These are phyloP conservation scores for Catharus minimus DNA, from an alignment of 2,113 vertebrate species.

Conservation along the genomic window DNA sequence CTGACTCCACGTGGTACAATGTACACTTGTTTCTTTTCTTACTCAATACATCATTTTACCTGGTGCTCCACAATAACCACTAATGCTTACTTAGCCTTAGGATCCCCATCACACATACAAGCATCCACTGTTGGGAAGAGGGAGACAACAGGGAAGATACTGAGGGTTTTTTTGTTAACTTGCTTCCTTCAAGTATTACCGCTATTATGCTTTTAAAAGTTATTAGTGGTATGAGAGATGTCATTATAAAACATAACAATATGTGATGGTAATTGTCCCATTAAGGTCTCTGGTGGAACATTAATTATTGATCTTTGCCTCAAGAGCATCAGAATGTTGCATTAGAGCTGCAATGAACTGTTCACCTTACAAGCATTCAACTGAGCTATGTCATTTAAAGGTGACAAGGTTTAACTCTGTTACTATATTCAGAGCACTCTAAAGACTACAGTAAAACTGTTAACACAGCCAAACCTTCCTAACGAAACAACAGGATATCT, in stretches of 20 bases:
- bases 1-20: background rate
- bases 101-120: background rate
- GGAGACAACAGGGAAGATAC: background rate
- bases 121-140: background rate
- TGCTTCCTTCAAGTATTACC: conserved; percentile 19
- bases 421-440: background rate
- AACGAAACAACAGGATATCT: background rate
- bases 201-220: conserved; percentile 30
- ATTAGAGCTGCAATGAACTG: conserved; percentile 45
- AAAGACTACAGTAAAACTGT: background rate
- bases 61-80: background rate
- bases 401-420: conserved; percentile 38
- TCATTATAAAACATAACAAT: conserved; percentile 27
- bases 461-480: background rate
- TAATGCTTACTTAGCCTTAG: background rate
- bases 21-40: background rate
- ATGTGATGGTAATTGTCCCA: conserved; percentile 39
- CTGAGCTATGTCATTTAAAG: conserved; percentile 46
- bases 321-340: conserved; percentile 44
- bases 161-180: background rate
- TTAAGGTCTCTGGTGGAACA: conserved; percentile 56
- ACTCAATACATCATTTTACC: background rate
- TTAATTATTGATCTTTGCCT: conserved; percentile 67
- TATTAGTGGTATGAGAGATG: conserved; percentile 42
- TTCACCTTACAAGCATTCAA: conserved; percentile 43